These are phyloP conservation scores for Diplodus sargus DNA, from an alignment of 2,797 vertebrate genomes.

Conservation along the genomic window DNA sequence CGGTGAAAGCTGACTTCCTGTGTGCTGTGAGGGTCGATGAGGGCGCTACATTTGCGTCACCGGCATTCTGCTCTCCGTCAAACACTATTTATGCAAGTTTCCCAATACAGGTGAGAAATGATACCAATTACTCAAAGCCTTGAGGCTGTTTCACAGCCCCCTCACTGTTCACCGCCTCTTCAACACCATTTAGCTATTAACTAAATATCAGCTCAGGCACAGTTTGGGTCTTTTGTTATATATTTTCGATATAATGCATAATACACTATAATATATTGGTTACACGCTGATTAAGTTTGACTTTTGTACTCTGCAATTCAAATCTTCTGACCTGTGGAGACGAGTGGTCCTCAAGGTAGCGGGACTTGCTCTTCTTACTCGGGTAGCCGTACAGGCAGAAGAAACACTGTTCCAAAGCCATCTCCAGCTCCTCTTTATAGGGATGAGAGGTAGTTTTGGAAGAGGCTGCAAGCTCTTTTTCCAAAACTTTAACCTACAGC, in stretches of 20 bases:
- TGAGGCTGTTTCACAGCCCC: conserved; percentile 35
- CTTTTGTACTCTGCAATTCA: no score
- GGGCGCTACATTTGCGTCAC: conserved; percentile 29
- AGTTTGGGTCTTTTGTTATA: conserved; percentile 8
- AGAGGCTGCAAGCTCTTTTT: conserved; percentile 90
- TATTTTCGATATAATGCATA: not conserved
- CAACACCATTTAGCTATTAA: conserved; percentile 31
- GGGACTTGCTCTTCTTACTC: conserved; percentile 98
- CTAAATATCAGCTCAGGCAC: conserved; percentile 23
- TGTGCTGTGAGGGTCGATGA: conserved; percentile 13
- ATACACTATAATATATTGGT: not conserved
- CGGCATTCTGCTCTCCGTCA: conserved; percentile 27
- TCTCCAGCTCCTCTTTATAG: conserved; percentile 97
- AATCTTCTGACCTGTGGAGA: conserved; percentile 89
- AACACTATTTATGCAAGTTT: conserved; percentile 31
- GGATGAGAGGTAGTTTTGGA: conserved; percentile 88
- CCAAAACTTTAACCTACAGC: conserved; percentile 90
- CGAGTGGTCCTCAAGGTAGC: conserved; percentile 97
- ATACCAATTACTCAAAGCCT: conserved; percentile 40
- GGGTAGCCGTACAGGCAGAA: conserved; percentile 96
- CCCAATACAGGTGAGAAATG: conserved; percentile 43
- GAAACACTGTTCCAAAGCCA: conserved; percentile 96
- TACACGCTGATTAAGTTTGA: not conserved
- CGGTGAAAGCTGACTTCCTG: conserved; percentile 18
- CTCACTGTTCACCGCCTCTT: conserved; percentile 47